phyloP scores from a whole-genome alignment of 2,797 vertebrate genomes.

The Percopsis omiscomaycus region DNA sequence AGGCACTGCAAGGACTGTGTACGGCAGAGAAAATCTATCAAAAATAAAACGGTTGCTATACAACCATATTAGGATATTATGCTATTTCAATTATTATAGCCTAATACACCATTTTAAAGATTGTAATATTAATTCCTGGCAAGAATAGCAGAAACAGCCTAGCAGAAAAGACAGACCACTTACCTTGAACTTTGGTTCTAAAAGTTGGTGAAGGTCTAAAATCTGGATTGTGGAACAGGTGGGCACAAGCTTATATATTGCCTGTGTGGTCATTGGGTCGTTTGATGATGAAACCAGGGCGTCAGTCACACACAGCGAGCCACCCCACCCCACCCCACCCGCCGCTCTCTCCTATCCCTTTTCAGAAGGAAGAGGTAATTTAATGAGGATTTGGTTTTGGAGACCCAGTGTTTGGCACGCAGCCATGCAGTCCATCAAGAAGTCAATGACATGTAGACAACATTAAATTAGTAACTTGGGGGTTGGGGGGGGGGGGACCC shows the following conservation, averaged over 20 bases:
- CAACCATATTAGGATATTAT: neutral
- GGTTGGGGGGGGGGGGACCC: constrained; percentile 39
- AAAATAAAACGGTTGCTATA: neutral
- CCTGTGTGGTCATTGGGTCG: constrained; percentile 43
- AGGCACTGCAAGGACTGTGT: constrained; percentile 51
- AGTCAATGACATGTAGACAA: constrained; percentile 61
- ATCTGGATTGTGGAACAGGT: constrained; percentile 58
- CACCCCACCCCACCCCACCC: neutral
- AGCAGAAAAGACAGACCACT: constrained; percentile 26
- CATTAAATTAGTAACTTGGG: constrained; percentile 69
- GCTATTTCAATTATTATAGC: neutral
- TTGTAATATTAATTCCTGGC: neutral
- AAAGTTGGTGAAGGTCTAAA: constrained; percentile 51
- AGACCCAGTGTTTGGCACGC: constrained; percentile 70
- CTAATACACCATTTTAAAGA: neutral
- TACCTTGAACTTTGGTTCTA: constrained; percentile 68
- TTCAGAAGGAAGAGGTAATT: constrained; percentile 46
- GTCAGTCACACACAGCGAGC: constrained; percentile 60
- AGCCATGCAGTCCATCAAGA: constrained; percentile 74
- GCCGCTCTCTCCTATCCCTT: constrained; percentile 41
- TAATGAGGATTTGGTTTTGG: constrained; percentile 40
- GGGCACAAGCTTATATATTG: constrained; percentile 70
- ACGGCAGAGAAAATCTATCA: neutral
- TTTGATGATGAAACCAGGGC: constrained; percentile 69
- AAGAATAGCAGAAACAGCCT: neutral